A percentile compares a stretch with the other conserved stretches of the same genome.
These are phyloP conservation scores for Callyntrura sp. DNA, from an alignment of 2,888 invertebrate genomes.

Conservation along the genomic window DNA sequence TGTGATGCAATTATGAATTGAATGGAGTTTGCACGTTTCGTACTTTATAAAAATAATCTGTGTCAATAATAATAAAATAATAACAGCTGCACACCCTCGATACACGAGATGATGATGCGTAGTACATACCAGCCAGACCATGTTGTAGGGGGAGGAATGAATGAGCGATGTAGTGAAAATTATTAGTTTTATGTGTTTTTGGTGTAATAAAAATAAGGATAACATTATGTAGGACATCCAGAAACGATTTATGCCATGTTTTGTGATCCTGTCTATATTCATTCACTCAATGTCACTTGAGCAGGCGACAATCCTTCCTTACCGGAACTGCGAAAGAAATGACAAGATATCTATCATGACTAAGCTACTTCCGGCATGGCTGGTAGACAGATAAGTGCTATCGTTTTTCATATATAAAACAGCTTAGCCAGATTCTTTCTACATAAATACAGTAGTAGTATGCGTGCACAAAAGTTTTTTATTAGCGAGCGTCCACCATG, in stretches of 20 bases:
- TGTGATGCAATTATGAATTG: no score
- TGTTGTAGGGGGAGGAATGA: no score
- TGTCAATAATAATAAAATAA: no score
- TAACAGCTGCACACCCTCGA: no score
- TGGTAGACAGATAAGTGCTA: slow-evolving; percentile 37
- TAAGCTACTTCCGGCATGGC: slow-evolving; percentile 53
- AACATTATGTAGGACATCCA: neutral
- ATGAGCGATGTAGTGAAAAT: neutral
- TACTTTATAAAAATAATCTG: no score
- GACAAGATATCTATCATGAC: slow-evolving; percentile 57
- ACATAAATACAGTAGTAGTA: neutral
- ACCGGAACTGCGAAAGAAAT: slow-evolving; percentile 48
- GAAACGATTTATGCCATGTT: slow-evolving; percentile 1
- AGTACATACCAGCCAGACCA: no score
- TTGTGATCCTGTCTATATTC: slow-evolving; percentile 41
- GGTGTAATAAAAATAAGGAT: neutral
- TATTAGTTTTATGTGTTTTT: neutral
- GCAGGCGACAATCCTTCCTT: slow-evolving; percentile 59
- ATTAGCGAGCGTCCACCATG: slow-evolving; percentile 13
- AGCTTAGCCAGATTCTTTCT: neutral
- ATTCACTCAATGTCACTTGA: slow-evolving; percentile 49
- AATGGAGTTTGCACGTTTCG: no score
- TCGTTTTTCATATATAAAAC: slow-evolving; percentile 4
- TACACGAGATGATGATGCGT: no score
- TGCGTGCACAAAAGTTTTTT: slow-evolving; percentile 9